Conservation (phyloP, 2,113 vertebrate species). For the Myotis lucifugus region DNA sequence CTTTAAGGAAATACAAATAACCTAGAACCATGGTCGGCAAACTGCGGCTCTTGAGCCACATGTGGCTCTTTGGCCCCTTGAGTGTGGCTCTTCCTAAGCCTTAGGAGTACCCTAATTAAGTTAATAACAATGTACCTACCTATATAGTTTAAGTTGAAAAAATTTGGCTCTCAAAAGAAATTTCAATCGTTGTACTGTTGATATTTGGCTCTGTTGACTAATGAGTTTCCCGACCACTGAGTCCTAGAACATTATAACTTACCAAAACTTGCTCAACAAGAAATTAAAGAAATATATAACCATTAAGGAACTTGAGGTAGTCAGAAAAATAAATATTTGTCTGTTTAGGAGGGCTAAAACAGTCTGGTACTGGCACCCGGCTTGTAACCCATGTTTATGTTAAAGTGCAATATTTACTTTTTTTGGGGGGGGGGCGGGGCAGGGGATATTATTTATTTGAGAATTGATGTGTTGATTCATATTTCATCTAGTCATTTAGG, state of each 20-base stretch:
- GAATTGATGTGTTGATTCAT: not conserved
- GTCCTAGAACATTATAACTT: not conserved
- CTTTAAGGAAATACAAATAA: not conserved
- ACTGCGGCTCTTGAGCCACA: too few species aligned
- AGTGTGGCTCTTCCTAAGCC: too few species aligned
- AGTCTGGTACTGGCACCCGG: not conserved
- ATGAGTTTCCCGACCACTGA: too few species aligned
- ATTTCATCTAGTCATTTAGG: not conserved
- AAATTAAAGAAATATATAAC: not conserved
- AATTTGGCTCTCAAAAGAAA: too few species aligned
- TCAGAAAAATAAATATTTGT: not conserved
- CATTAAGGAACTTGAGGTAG: not conserved
- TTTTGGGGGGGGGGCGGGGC: too few species aligned
- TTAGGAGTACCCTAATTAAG: too few species aligned
- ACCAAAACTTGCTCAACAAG: not conserved
- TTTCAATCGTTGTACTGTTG: too few species aligned
- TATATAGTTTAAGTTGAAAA: too few species aligned
- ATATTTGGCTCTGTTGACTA: too few species aligned
- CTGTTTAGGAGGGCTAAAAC: not conserved
- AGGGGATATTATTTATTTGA: not conserved
- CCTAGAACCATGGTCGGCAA: not conserved
- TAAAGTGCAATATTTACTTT: not conserved
- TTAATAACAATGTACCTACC: too few species aligned
- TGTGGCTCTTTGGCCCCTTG: too few species aligned
- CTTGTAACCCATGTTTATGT: not conserved